Conservation (phyloP, 1,140 invertebrate species). For the Calliopsis andreniformis region DNA sequence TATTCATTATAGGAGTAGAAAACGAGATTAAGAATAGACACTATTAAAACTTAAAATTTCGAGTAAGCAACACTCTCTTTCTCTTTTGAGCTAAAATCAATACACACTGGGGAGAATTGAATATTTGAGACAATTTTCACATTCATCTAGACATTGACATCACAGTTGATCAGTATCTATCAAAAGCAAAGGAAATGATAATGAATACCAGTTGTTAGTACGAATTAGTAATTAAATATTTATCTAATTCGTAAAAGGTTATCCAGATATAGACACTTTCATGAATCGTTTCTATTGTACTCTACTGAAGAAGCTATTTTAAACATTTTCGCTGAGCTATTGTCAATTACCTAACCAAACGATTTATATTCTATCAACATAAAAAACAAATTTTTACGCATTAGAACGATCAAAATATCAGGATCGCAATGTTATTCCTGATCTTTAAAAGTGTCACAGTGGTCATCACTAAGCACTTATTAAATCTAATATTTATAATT, state of each 20-base stretch:
- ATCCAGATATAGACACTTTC: not conserved
- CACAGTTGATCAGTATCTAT: not conserved
- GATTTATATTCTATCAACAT: not conserved
- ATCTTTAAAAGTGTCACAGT: conserved; percentile 3
- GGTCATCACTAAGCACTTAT: not conserved
- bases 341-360: conserved; percentile 58
- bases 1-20: too few species aligned
- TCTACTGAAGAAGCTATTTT: not conserved
- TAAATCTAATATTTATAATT: not conserved
- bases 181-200: not conserved
- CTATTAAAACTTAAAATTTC: too few species aligned
- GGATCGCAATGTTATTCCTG: not conserved
- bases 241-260: not conserved
- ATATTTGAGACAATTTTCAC: not conserved
- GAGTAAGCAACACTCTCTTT: conserved; percentile 8
- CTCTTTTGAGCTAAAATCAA: not conserved
- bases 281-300: conserved; percentile 4
- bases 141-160: not conserved
- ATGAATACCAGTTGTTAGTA: not conserved
- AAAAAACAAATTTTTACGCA: conserved; percentile 19
- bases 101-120: not conserved
- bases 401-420: conserved; percentile 3
- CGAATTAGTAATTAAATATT: not conserved
- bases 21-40: too few species aligned
- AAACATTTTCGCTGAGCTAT: conserved; percentile 47